Evolutionary conservation across 2,888 invertebrate genomes (phyloP).

Genomic region (Fabriciana adippe): DNA sequence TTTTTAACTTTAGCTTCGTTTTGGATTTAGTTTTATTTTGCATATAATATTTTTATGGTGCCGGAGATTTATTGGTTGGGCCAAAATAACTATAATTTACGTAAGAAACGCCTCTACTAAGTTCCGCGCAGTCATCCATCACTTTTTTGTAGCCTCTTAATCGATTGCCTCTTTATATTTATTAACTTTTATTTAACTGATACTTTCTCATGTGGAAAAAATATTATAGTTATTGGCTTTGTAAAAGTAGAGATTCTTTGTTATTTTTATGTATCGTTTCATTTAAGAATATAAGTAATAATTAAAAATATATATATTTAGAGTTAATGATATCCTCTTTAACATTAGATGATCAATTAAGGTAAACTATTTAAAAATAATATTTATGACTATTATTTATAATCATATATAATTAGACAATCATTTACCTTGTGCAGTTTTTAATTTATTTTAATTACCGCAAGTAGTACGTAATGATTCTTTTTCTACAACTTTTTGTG

Average conservation of each 20-base stretch:
- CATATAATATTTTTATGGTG: background rate
- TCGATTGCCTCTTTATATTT: constrained; percentile 26
- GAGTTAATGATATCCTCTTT: too few relatives aligned
- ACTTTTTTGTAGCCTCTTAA: constrained; percentile 37
- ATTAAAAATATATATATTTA: too few relatives aligned
- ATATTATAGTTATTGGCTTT: background rate
- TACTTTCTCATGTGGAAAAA: constrained; percentile 30
- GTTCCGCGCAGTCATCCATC: constrained; percentile 38
- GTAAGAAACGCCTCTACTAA: constrained; percentile 25
- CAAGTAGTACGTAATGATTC: constrained; percentile 1
- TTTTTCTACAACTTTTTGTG: constrained; percentile 3
- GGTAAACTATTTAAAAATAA: background rate
- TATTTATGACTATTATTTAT: constrained; percentile 16
- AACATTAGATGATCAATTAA: background rate
- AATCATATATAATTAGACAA: constrained; percentile 13
- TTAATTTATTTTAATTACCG: constrained; percentile 7
- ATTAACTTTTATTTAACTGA: constrained; percentile 18
- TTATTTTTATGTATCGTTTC: too few relatives aligned
- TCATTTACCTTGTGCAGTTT: constrained; percentile 6
- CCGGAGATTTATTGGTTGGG: constrained; percentile 5
- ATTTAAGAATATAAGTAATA: too few relatives aligned
- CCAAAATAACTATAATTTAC: constrained; percentile 32
- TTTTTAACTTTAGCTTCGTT: constrained; percentile 13
- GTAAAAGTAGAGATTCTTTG: too few relatives aligned
- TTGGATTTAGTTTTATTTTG: background rate